Evolutionary conservation across 2,888 invertebrate genomes (phyloP).

Genomic region (Parasteatoda lunata): DNA sequence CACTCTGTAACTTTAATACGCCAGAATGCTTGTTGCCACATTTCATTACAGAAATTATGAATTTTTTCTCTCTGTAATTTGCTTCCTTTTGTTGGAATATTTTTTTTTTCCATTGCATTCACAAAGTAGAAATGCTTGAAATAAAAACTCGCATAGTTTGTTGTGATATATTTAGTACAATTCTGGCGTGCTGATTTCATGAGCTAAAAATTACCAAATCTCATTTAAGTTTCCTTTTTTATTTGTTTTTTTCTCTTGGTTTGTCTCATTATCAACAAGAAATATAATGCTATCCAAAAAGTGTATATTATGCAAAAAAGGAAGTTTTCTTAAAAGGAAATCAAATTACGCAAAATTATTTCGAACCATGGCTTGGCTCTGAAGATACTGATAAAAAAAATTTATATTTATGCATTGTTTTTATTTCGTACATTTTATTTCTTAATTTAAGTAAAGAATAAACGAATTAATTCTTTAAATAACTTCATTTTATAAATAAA

Average conservation of each 20-base stretch:
- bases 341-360: background rate
- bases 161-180: background rate
- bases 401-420: no score
- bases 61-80: no score
- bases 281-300: background rate
- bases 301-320: background rate
- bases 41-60: conserved; percentile 20
- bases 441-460: no score
- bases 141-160: background rate
- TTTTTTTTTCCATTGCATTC: no score
- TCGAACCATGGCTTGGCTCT: no score
- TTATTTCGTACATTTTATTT: no score
- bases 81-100: no score
- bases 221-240: background rate
- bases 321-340: background rate
- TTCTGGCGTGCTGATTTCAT: background rate
- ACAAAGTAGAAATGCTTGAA: background rate
- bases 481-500: no score
- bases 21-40: conserved; percentile 26
- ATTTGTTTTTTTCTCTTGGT: background rate
- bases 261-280: background rate
- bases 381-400: no score
- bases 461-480: no score
- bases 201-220: background rate
- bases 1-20: conserved; percentile 19